Percentiles rank a stretch among this genome's conserved stretches.
Evolutionary conservation across 2,797 vertebrate species (phyloP).

Genomic region (Lepus oiostolus): DNA sequence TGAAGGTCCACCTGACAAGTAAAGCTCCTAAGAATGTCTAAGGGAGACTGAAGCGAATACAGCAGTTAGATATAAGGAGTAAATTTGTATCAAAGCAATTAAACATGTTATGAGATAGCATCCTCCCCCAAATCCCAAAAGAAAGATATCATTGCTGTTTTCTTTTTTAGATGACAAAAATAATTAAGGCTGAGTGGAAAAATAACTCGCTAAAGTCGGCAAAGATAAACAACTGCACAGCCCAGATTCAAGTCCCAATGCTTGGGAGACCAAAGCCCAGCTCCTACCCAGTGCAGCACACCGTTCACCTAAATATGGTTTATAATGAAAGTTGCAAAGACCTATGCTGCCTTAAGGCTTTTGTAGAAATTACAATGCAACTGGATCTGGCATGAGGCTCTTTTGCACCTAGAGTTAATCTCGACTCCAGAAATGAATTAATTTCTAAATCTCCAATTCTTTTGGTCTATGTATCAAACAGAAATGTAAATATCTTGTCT

Average conservation of each 20-base stretch:
- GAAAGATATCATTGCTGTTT: background rate
- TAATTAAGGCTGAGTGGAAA: background rate
- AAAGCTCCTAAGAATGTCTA: conserved; percentile 37
- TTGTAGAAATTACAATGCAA: background rate
- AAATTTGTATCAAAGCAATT: background rate
- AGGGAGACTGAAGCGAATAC: background rate
- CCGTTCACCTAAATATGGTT: background rate
- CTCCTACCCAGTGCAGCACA: background rate
- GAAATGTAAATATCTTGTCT: background rate
- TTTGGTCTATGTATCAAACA: background rate
- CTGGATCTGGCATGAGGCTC: background rate
- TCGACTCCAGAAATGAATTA: conserved; percentile 3
- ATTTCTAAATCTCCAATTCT: background rate
- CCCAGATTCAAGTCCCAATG: background rate
- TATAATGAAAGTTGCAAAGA: background rate
- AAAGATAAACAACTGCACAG: background rate
- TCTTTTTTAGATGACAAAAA: background rate
- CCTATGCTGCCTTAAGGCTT: background rate
- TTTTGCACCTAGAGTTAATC: background rate
- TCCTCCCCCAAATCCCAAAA: background rate
- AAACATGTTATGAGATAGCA: background rate
- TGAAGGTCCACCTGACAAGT: background rate
- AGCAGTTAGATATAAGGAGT: background rate
- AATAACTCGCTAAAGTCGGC: background rate
- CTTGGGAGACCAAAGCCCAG: background rate